Percentiles rank a stretch among this genome's conserved stretches.
Evolutionary conservation across 2,113 vertebrate species (phyloP).

Genomic region (Gadus macrocephalus): DNA sequence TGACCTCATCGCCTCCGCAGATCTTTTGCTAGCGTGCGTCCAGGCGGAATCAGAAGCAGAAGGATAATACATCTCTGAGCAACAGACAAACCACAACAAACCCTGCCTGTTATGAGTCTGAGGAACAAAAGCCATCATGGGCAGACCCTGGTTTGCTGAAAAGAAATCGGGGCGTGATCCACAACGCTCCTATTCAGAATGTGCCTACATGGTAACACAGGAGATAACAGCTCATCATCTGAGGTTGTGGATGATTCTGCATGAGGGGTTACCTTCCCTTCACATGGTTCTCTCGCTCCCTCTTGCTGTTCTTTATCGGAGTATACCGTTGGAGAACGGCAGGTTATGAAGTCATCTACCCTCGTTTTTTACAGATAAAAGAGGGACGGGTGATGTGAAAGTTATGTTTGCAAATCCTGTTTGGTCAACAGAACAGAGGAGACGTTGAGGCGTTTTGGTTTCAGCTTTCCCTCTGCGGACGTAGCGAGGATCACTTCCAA

Average conservation of each 20-base stretch:
- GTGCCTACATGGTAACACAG: slow-evolving; percentile 40
- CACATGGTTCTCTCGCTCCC: slow-evolving; percentile 23
- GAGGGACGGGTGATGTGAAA: too few relatives aligned
- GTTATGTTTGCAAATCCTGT: too few relatives aligned
- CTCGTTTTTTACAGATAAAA: too few relatives aligned
- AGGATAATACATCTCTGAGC: background rate
- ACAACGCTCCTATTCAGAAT: slow-evolving; percentile 38
- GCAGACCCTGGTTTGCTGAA: slow-evolving; percentile 16
- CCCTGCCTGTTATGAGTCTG: slow-evolving; percentile 13
- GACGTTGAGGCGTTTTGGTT: too few relatives aligned
- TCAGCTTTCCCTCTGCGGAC: too few relatives aligned
- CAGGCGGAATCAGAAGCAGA: slow-evolving; percentile 12
- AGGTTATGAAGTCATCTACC: too few relatives aligned
- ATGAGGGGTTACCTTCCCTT: slow-evolving; percentile 23
- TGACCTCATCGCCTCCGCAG: background rate
- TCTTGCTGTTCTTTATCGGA: slow-evolving; percentile 15
- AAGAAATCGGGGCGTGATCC: slow-evolving; percentile 36
- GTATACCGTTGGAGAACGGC: background rate
- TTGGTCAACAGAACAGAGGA: too few relatives aligned
- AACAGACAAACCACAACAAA: slow-evolving; percentile 26
- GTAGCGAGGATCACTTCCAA: too few relatives aligned
- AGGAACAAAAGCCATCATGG: slow-evolving; percentile 6
- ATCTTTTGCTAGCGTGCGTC: slow-evolving; percentile 11
- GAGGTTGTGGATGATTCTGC: slow-evolving; percentile 40
- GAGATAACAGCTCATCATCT: slow-evolving; percentile 26